Base-by-base conservation (phyloP, 23 tunicate genomes). In the Clavelina lepadiformis region DNA sequence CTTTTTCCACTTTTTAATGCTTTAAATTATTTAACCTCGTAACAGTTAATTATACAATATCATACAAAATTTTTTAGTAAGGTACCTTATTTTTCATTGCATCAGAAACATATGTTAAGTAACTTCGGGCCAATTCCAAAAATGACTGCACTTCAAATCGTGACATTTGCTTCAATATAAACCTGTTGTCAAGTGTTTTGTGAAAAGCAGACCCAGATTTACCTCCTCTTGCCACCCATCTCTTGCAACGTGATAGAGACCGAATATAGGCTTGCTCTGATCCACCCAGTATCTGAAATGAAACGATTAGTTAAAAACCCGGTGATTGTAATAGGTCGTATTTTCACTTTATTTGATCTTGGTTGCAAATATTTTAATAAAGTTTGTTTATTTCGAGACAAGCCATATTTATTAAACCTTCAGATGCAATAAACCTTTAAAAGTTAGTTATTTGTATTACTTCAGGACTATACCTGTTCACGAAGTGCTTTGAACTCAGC, bases 201-300 rank as follows among this genome's bases (percentile, higher is more conserved):
- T 83, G 79, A 51, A 83, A 93, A 21, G 87, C 65, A 1, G 88
- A 73, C 6, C 98, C 98, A 1, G 98, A 93, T 60, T 93, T 93
- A 3, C 98, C 98, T 5, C 98, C 98, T 3, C 79, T 53, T 15
- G 98, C 93, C 13, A 58, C 82, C 98, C 98, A 93, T 20, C 78
- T 50, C 20, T 31, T 58, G 64, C 98, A 87, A 1, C 94, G 63
- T 1, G 77, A 52, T 58, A 93, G 24, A 4, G 98, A 93, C n/a
- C 38, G 6, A 26, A 85, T 44, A 69, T 72, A 93, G 28, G 53
- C 54, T 0, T 72, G 66, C 35, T 91, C 98, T 18, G 59, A 34
- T 29, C 68, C 62, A 25, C 51, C 77, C 33, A 77, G 64, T 35
- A 91, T 52, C 83, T 86, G 46, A 44, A n/a, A n/a, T n/a, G n/a